These are phyloP conservation scores for Leptinotarsa juncta DNA, from an alignment of 2,888 invertebrate genomes.

Conservation along the genomic window DNA sequence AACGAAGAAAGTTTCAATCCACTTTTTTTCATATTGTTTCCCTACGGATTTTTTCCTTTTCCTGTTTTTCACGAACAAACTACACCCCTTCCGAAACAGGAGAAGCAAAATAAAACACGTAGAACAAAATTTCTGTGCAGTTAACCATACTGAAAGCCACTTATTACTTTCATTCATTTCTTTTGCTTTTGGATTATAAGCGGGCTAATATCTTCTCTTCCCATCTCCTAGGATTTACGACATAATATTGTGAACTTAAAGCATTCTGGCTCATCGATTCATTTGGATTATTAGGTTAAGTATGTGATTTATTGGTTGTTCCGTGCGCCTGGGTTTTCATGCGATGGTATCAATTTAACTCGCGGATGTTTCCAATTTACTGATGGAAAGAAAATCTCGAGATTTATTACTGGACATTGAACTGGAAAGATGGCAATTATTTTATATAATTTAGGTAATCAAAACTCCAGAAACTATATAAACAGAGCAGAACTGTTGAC, in stretches of 20 bases:
- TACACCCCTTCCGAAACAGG: neutral
- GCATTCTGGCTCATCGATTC: slow-evolving; percentile 7
- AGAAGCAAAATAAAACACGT: neutral
- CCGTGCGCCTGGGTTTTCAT: neutral
- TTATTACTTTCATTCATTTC: neutral
- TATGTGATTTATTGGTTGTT: slow-evolving; percentile 8
- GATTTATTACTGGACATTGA: neutral
- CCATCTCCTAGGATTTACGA: neutral
- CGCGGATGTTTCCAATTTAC: slow-evolving; percentile 15
- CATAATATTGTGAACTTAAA: slow-evolving; percentile 3
- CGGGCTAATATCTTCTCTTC: neutral
- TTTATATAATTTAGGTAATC: neutral
- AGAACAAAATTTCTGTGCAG: neutral
- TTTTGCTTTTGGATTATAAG: neutral
- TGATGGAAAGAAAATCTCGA: slow-evolving; percentile 11
- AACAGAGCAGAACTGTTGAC: slow-evolving; percentile 3
- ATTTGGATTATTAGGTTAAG: slow-evolving; percentile 14
- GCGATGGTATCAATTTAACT: slow-evolving; percentile 8
- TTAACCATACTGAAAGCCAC: neutral
- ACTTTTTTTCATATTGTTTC: no score
- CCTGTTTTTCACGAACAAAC: neutral
- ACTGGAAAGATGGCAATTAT: slow-evolving; percentile 14
- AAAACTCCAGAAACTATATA: slow-evolving; percentile 14
- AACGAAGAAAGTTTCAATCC: no score
- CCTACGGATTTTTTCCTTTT: no score